These are phyloP conservation scores for Poliocrania exsul DNA, from an alignment of 2,797 vertebrate genomes.

Conservation along the genomic window DNA sequence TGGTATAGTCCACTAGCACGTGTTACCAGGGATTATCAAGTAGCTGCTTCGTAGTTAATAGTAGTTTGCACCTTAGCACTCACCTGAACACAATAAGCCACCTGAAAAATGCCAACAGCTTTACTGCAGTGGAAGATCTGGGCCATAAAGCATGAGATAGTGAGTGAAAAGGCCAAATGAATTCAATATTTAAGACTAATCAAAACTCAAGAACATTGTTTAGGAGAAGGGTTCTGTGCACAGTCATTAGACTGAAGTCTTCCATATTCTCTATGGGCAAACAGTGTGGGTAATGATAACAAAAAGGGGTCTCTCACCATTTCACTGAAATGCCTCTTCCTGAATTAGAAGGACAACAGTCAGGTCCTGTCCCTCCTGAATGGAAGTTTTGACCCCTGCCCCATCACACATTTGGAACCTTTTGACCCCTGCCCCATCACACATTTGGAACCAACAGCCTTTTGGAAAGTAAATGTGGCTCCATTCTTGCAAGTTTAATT, in stretches of 20 bases:
- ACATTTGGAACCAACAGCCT: not conserved
- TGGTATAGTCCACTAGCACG: not conserved
- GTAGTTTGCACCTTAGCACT: not conserved
- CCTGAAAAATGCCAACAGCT: not conserved
- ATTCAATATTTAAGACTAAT: not conserved
- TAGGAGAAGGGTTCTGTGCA: not conserved
- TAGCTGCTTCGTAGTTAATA: not conserved
- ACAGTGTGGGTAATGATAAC: not conserved
- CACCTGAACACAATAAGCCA: not conserved
- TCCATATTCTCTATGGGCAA: not conserved
- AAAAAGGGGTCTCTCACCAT: not conserved
- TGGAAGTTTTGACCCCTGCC: not conserved
- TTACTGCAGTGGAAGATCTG: not conserved
- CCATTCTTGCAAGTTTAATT: not conserved
- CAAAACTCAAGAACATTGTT: not conserved
- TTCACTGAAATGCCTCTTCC: not conserved
- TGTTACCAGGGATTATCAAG: not conserved
- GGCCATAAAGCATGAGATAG: rapidly evolving
- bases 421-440: not conserved
- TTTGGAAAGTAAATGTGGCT: not conserved
- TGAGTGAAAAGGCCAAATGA: not conserved
- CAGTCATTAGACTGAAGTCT: not conserved
- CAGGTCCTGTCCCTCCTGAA: not conserved
- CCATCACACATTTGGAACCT: not conserved
- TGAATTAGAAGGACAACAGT: not conserved